Evolutionary conservation across 2,113 vertebrate genomes (phyloP).

Genomic region (Trematocara zebra): DNA sequence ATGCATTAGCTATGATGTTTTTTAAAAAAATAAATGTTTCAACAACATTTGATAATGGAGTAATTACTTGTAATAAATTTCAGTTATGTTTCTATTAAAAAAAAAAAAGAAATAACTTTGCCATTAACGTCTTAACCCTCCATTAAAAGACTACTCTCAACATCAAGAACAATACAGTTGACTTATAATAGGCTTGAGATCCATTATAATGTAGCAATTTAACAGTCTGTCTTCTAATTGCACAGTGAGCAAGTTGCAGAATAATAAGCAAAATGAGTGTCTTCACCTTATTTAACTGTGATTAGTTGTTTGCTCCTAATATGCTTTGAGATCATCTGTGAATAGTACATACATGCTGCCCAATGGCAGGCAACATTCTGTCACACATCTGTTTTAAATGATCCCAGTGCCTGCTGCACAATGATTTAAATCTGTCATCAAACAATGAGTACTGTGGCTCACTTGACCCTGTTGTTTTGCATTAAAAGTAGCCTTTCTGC

Average conservation of each 20-base stretch:
- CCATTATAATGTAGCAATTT: not conserved
- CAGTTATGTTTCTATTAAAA: not conserved
- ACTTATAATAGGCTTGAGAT: not conserved
- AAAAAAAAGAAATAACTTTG: not conserved
- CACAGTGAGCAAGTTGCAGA: not conserved
- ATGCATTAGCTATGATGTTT: not conserved
- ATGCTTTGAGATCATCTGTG: not conserved
- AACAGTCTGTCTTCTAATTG: not conserved
- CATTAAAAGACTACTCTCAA: not conserved
- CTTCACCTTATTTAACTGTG: not conserved
- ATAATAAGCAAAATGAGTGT: not conserved
- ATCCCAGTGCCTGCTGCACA: not conserved
- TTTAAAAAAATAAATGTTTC: not conserved
- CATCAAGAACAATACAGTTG: not conserved
- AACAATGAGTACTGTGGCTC: constrained; percentile 2
- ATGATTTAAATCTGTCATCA: constrained; percentile 16
- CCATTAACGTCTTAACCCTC: not conserved
- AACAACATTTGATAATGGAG: not conserved
- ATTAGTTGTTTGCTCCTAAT: not conserved
- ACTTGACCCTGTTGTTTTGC: constrained; percentile 50
- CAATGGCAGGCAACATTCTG: not conserved
- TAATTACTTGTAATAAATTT: not conserved
- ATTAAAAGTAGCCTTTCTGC: constrained; percentile 35
- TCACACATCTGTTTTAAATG: constrained; percentile 5
- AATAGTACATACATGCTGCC: not conserved